Evolutionary conservation across 2,888 invertebrate species (phyloP).

Genomic region (Drosophila phalerata): DNA sequence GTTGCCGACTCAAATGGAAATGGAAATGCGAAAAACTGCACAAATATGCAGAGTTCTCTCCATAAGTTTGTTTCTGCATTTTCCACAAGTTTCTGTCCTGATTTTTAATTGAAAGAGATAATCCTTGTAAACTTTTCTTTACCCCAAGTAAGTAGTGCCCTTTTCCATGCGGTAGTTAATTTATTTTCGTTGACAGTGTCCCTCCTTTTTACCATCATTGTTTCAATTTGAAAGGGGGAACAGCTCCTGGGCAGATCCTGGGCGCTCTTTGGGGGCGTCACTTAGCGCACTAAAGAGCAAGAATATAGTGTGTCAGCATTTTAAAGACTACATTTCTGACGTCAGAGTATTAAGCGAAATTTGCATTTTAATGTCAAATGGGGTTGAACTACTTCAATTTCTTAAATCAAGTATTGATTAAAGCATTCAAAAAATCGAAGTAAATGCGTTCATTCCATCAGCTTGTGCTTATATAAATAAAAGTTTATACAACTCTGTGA

Average conservation of each 20-base stretch:
- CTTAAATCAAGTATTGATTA: slow-evolving; percentile 8
- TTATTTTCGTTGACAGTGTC: slow-evolving; percentile 53
- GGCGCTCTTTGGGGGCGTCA: slow-evolving; percentile 26
- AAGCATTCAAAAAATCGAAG: slow-evolving; percentile 28
- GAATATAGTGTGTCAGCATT: slow-evolving; percentile 66
- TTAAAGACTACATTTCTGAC: slow-evolving; percentile 47
- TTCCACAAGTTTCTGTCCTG: neutral
- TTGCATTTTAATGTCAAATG: slow-evolving; percentile 57
- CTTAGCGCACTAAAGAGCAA: slow-evolving; percentile 50
- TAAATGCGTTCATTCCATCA: neutral
- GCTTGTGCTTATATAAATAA: neutral
- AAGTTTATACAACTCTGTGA: neutral
- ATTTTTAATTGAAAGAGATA: slow-evolving; percentile 60
- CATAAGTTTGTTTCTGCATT: slow-evolving; percentile 24
- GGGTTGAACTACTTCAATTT: slow-evolving; percentile 17
- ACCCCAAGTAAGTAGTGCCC: neutral
- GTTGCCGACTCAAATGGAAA: slow-evolving; percentile 7
- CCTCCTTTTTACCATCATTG: neutral
- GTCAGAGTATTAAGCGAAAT: slow-evolving; percentile 32
- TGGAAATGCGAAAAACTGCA: neutral
- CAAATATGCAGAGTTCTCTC: slow-evolving; percentile 5
- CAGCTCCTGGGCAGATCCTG: neutral
- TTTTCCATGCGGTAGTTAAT: slow-evolving; percentile 34
- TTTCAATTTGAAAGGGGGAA: neutral
- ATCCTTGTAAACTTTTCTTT: slow-evolving; percentile 30